These are phyloP conservation scores for Pogonocichla stellata DNA, from an alignment of 2,113 vertebrate species.

Conservation along the genomic window DNA sequence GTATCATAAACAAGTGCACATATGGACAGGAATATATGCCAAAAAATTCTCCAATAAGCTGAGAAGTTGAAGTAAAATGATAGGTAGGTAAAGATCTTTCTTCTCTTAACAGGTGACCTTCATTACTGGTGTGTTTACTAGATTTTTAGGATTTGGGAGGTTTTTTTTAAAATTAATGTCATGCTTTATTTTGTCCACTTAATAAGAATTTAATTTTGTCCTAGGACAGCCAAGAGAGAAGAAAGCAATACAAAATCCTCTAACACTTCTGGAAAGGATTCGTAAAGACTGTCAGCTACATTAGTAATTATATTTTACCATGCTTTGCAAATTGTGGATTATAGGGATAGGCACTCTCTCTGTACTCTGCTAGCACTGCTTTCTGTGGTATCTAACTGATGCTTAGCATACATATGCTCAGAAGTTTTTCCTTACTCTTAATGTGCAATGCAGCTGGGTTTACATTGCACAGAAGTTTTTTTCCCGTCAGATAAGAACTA, in stretches of 20 bases:
- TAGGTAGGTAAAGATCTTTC: neutral
- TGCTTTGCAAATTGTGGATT: neutral
- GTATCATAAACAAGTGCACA: neutral
- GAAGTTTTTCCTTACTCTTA: neutral
- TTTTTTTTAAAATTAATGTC: neutral
- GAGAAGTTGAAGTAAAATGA: neutral
- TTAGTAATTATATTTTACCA: neutral
- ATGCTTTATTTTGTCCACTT: neutral
- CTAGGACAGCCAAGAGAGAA: neutral
- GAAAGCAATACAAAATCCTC: neutral
- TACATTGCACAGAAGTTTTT: neutral
- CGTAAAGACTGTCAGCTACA: neutral
- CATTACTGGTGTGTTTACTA: neutral
- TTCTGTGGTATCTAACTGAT: neutral
- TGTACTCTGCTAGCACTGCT: neutral
- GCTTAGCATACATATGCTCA: accelerated
- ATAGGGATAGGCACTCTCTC: neutral
- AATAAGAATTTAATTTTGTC: neutral
- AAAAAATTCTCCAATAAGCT: neutral
- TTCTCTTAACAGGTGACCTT: neutral
- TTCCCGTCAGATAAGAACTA: neutral
- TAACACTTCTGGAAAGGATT: neutral
- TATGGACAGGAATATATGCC: neutral
- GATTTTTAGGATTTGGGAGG: neutral
- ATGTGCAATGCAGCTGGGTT: neutral